These are phyloP conservation scores for Caenorhabditis panamensis DNA, from an alignment of 2,888 invertebrate species.

Conservation along the genomic window DNA sequence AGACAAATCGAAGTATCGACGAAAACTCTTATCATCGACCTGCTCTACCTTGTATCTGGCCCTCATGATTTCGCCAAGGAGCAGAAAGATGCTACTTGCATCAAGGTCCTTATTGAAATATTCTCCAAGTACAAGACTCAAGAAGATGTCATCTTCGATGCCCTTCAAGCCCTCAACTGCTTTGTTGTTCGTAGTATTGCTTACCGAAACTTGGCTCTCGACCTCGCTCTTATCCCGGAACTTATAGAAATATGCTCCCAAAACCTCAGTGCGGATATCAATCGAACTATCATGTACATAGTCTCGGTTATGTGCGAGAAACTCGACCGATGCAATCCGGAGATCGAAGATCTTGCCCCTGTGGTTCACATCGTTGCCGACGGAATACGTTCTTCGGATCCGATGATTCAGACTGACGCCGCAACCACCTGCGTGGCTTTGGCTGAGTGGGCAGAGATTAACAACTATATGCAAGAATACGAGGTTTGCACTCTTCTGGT, in stretches of 20 bases:
- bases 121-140: no score
- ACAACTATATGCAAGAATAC: constrained; percentile 15
- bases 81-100: constrained; percentile 4
- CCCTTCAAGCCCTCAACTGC: constrained; percentile 35
- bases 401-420: constrained; percentile 52
- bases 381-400: constrained; percentile 36
- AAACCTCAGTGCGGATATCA: constrained; percentile 2
- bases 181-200: constrained; percentile 37
- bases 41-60: no score
- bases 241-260: neutral
- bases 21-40: no score
- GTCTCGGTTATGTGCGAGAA: constrained; percentile 46
- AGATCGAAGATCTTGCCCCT: constrained; percentile 48
- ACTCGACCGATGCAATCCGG: constrained; percentile 45
- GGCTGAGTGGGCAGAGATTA: constrained; percentile 48
- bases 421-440: constrained; percentile 34
- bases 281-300: constrained; percentile 45
- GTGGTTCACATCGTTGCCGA: constrained; percentile 38
- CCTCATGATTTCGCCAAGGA: no score
- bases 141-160: constrained; percentile 34
- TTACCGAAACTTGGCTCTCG: constrained; percentile 56
- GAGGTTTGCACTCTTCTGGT: constrained; percentile 38
- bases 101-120: constrained; percentile 5
- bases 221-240: constrained; percentile 46
- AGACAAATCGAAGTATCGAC: no score